Evolutionary conservation across 2,113 vertebrate species (phyloP), one percentile per base, ranked within the genome.

Genomic region (Echinops telfairi): DNA sequence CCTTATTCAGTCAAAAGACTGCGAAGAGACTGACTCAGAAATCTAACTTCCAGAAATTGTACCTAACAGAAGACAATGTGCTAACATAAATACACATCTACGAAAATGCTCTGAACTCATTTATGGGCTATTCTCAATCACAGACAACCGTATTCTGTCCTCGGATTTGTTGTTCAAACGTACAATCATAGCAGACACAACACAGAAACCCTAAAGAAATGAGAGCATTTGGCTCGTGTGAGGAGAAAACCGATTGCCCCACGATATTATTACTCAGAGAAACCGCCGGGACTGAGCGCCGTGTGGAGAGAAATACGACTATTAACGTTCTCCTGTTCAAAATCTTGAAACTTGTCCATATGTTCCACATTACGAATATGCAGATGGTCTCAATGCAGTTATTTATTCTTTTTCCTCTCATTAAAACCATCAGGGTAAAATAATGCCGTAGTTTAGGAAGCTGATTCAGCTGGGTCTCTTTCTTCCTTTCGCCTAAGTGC

Each of bases 311-410:
- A 94, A 92, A 58, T 81, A 88, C 4, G 14, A 31, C 53, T 95
- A 97, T 94, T 94, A 96, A 87, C 90, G 89, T 92, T 96, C 96
- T 94, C 83, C 88, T 94, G 85, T 80, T 64, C 58, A 86, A 90
- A 95, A 88, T 95, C 91, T 81, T 84, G 60, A 95, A 95, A 92
- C 29, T 27, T 70, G 75, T 68, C 87, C 96, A 96, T 96, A 95
- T 97, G 97, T 58, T 96, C 89, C 60, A 75, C 68, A 85, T 97
- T 96, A 96, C 86, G 84, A 96, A 96, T 92, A 96, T 92, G 97
- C 96, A 96, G 93, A 96, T 95, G 90, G 96, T 84, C 95, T 96
- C 88, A 83, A 64, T 90, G 77, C 80, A 90, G 93, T 87, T 93
- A 92, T 94, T 96, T 73, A 15, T 80, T 88, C 6, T 4, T 68